Evolutionary conservation across 2,888 invertebrate genomes (phyloP), one percentile per base, ranked within the genome.

Genomic region (Lypha dubia): DNA sequence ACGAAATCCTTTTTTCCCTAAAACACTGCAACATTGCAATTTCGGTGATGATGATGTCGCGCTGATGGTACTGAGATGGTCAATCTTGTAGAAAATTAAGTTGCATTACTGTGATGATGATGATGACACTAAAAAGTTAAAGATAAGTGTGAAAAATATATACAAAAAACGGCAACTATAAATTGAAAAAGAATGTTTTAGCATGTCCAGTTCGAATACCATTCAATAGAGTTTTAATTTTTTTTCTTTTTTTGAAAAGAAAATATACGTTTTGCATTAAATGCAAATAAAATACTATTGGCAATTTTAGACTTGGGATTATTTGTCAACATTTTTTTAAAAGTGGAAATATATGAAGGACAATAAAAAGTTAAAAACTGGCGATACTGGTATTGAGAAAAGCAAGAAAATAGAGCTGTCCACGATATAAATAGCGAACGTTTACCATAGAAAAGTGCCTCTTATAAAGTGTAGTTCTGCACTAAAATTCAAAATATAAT

Each of bases 41-140:
- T 28, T 17, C 53, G 53, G 41, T 83, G 82, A 63, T 62, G 53
- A 49, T 83, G 82, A 63, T 67, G 67, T 13, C 20, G 28, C n/a
- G 65, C 49, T 49, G 63, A 83, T 73, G 62, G 56, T 20, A 15
- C 17, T 77, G 76, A n/a, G n/a, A 53, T 84, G 84, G 84, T 81
- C 84, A 84, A 80, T 84, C 80, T 83, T 56, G 80, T 68, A 77
- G 80, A 84, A 84, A 84, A 84, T 84, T 84, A 81, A 84, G 80
- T 84, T 77, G 62, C 62, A 73, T 56, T 84, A 81, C 77, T 80
- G 60, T 35, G 65, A 71, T 79, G 79, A 58, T 67, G 60, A 53
- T 35, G 65, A 71, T 79, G 79, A 58, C 71, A 65, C 38, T 63
- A 53, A 68, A 63, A 60, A 58, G 38, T 28, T 68, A 67, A 62